A percentile compares a stretch with the other conserved stretches of the same genome.
Evolutionary conservation across 2,797 vertebrate species (phyloP).

Genomic region (Poeciliopsis turneri): DNA sequence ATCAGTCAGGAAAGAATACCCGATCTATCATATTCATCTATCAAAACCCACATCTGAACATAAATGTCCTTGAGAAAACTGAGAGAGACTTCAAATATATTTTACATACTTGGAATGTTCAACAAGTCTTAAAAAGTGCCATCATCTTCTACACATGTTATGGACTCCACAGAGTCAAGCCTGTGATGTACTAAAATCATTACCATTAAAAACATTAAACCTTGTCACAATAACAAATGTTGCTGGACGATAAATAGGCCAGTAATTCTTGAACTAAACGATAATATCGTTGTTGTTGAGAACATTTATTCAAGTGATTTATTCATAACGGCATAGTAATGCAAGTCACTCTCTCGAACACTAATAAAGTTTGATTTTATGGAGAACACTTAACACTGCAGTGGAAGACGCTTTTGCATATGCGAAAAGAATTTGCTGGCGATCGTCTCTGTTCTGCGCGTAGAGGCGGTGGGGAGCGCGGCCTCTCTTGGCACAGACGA

Average conservation of each 20-base stretch:
- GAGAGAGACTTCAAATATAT: background rate
- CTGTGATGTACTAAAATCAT: background rate
- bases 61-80: background rate
- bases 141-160: background rate
- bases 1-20: background rate
- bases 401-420: too few species aligned
- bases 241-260: too few species aligned
- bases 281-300: too few species aligned
- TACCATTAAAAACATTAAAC: background rate
- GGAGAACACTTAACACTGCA: too few species aligned
- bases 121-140: background rate
- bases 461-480: conserved; percentile 90
- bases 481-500: conserved; percentile 89
- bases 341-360: too few species aligned
- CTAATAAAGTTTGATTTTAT: too few species aligned
- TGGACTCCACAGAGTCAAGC: background rate
- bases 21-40: background rate
- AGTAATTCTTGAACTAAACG: too few species aligned
- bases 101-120: background rate
- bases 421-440: background rate
- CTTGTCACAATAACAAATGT: too few species aligned
- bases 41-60: background rate
- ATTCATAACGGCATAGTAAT: too few species aligned
- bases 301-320: too few species aligned
- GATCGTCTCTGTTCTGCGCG: background rate